Evolutionary conservation across 2,888 invertebrate genomes (phyloP), one percentile per base, ranked within the genome.

Genomic region (Pycnomerus fuliginosus): DNA sequence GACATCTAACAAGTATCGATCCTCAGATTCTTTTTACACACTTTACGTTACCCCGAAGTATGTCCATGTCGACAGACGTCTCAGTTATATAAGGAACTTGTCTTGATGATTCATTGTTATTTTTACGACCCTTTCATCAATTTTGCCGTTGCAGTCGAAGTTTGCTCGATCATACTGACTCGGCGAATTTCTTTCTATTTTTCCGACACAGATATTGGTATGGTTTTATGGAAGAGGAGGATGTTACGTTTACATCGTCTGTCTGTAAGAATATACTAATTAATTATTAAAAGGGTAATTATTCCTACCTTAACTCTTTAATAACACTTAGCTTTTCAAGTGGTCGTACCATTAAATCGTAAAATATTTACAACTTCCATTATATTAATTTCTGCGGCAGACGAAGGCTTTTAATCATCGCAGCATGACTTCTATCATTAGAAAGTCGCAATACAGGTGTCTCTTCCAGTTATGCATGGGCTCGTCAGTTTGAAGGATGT

Each of bases 401-500:
- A n/a, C n/a, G n/a, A n/a, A n/a, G n/a, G n/a, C n/a, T n/a, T n/a
- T n/a, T n/a, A n/a, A n/a, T n/a, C n/a, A n/a, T n/a, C n/a, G n/a
- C n/a, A n/a, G n/a, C n/a, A n/a, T n/a, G n/a, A n/a, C n/a, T n/a
- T n/a, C n/a, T n/a, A 34, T 27, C 29, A 37, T 37, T 44, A 49
- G 47, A 45, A 47, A 48, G 48, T 48, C 44, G 45, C 38, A 44
- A 50, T 50, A 55, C 55, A 55, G 53, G 53, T 55, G 55, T 53
- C 51, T 42, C 23, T 45, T 41, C 38, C 39, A 44, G 49, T 55
- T 53, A 51, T 53, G 53, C 52, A 53, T 55, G 34, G 44, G 20
- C 34, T 50, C 48, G 44, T 48, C 48, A 44, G 33, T 38, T 46
- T 34, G 48, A 50, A 44, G 38, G 55, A 55, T 50, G 48, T 50